Conservation (phyloP, 2,888 invertebrate species). For the Stenchaetothrips biformis region DNA sequence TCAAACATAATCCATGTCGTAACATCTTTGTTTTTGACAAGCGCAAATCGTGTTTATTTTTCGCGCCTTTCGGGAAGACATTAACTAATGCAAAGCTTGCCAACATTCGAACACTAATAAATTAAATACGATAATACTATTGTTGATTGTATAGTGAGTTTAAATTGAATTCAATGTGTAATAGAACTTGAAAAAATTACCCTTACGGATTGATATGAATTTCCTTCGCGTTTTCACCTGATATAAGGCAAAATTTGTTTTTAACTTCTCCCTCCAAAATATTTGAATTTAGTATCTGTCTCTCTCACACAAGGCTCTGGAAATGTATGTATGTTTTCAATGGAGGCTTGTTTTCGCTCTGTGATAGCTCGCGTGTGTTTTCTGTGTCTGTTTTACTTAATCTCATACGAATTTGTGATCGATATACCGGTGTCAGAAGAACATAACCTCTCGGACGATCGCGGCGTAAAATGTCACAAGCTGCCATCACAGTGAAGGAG, state of each 20-base stretch:
- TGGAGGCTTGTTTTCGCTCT: not conserved
- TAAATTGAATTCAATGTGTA: too few species aligned
- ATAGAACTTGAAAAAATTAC: too few species aligned
- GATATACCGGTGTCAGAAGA: not conserved
- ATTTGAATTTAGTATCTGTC: not conserved
- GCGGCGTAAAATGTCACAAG: not conserved
- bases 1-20: too few species aligned
- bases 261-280: not conserved
- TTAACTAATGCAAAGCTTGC: too few species aligned
- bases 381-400: not conserved
- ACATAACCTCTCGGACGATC: not conserved
- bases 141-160: too few species aligned
- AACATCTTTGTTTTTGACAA: too few species aligned
- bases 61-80: too few species aligned
- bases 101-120: too few species aligned
- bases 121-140: too few species aligned
- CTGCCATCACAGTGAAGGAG: conserved; percentile 10
- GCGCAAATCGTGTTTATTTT: too few species aligned
- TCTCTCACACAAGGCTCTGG: conserved; percentile 6
- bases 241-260: not conserved
- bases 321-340: not conserved
- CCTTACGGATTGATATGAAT: not conserved
- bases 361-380: not conserved
- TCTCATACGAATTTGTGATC: not conserved
- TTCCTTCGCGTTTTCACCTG: not conserved